A percentile compares a stretch with the other conserved stretches of the same genome.
These are phyloP conservation scores for Crotalus tigris DNA, from an alignment of 2,113 vertebrate genomes.

Conservation along the genomic window DNA sequence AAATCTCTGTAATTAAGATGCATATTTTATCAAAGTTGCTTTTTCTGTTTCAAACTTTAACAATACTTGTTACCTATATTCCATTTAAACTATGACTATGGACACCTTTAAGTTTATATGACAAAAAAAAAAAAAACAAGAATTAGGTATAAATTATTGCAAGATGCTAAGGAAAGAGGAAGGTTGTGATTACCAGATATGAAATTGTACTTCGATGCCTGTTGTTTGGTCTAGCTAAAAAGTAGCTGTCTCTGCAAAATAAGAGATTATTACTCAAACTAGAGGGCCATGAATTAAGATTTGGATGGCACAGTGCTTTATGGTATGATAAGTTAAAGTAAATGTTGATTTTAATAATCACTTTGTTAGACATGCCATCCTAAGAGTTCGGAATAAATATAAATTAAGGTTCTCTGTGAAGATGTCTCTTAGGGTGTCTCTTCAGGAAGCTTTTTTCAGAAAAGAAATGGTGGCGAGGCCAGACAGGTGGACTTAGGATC, in stretches of 20 bases:
- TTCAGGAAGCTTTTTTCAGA: background rate
- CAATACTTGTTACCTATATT: background rate
- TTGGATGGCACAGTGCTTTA: background rate
- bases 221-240: background rate
- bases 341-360: background rate
- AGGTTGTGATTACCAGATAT: background rate
- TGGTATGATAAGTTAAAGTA: background rate
- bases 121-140: background rate
- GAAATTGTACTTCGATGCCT: background rate
- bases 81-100: background rate
- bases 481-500: background rate
- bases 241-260: background rate
- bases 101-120: background rate
- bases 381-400: background rate
- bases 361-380: background rate
- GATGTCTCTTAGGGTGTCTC: background rate
- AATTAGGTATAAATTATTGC: background rate
- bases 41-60: background rate
- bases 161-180: background rate
- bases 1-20: background rate
- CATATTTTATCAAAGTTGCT: background rate
- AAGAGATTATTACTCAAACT: background rate
- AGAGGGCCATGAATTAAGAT: background rate
- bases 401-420: background rate
- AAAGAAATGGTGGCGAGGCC: background rate